These are phyloP conservation scores for Drosophila melanosoma DNA, from an alignment of 2,888 invertebrate species.

Conservation along the genomic window DNA sequence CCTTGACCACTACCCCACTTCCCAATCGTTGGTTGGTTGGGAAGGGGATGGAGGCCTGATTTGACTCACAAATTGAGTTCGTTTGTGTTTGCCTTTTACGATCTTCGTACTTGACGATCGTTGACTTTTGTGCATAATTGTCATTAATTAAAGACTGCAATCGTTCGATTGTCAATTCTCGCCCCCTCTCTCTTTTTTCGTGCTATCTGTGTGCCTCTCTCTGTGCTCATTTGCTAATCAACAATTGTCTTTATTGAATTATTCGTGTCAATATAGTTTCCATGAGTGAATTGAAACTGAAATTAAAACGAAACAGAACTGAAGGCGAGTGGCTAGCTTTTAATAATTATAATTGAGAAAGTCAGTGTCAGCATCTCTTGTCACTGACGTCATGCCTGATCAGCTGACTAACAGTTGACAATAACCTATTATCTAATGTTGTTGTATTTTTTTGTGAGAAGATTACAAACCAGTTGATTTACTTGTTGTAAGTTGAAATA, in stretches of 20 bases:
- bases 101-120: constrained; percentile 42
- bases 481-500: constrained; percentile 23
- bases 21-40: background rate
- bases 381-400: constrained; percentile 51
- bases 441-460: constrained; percentile 26
- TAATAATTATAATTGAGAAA: constrained; percentile 42
- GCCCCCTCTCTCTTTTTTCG: constrained; percentile 29
- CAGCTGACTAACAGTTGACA: constrained; percentile 36
- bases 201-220: constrained; percentile 12
- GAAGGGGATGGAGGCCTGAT: background rate
- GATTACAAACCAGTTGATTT: constrained; percentile 45
- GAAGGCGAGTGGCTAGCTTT: constrained; percentile 17
- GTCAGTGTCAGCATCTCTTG: constrained; percentile 43
- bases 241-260: constrained; percentile 59
- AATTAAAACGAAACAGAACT: constrained; percentile 10
- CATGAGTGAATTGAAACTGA: constrained; percentile 27
- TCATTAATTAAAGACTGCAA: constrained; percentile 73
- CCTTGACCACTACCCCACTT: background rate
- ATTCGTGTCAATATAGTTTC: constrained; percentile 55
- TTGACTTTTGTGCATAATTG: constrained; percentile 52
- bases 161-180: constrained; percentile 72
- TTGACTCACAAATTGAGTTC: constrained; percentile 69
- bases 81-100: constrained; percentile 45
- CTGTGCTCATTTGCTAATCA: constrained; percentile 44
- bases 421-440: background rate